A percentile compares a stretch with the other conserved stretches of the same genome.
phyloP scores from a whole-genome alignment of 2,888 invertebrate genomes.

The Rhaphigaster nebulosa region DNA sequence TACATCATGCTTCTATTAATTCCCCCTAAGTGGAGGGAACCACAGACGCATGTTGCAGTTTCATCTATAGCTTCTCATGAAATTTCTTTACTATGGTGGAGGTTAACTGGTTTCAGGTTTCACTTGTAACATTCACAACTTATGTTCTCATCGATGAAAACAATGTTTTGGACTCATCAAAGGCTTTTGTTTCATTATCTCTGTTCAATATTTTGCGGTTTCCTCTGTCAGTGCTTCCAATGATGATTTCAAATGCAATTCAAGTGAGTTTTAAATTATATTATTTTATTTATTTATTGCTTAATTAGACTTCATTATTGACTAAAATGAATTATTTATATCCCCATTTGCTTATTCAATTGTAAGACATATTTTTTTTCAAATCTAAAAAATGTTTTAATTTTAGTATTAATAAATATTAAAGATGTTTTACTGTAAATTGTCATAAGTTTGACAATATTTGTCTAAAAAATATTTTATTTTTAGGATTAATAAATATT shows the following conservation, averaged over 20 bases:
- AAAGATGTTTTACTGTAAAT: neutral
- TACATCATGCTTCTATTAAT: constrained; percentile 28
- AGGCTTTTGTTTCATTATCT: constrained; percentile 95
- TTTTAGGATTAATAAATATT: neutral
- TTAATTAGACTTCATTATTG: neutral
- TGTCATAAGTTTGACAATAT: neutral
- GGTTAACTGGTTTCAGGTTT: constrained; percentile 68
- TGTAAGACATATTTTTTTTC: neutral
- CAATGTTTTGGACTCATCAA: constrained; percentile 87
- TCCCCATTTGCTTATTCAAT: neutral
- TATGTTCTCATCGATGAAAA: constrained; percentile 88
- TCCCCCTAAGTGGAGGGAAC: constrained; percentile 39
- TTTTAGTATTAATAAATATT: neutral
- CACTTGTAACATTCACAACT: constrained; percentile 88
- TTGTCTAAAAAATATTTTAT: neutral
- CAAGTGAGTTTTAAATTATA: constrained; percentile 59
- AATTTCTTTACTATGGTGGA: constrained; percentile 48
- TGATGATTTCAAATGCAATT: constrained; percentile 77
- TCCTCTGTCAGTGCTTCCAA: constrained; percentile 95
- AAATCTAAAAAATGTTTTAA: neutral
- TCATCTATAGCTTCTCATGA: constrained; percentile 10
- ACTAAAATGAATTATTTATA: neutral
- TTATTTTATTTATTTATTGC: neutral
- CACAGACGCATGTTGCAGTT: constrained; percentile 17
- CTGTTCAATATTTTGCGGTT: constrained; percentile 97